phyloP scores from a whole-genome alignment of 2,888 invertebrate species.

The Euclidia mi region DNA sequence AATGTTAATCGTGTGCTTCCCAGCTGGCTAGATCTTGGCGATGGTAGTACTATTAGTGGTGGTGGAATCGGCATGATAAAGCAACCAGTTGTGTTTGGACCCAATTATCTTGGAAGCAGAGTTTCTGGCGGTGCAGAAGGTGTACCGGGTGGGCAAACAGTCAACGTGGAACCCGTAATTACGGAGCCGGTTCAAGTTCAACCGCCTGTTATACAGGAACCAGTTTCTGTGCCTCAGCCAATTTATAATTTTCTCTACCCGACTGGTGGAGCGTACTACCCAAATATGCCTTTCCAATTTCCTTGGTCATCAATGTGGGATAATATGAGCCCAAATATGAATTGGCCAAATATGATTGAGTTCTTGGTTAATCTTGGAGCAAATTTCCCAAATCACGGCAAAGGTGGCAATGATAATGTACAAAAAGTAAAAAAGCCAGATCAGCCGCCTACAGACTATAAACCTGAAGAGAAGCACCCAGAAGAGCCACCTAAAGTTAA shows the following conservation, averaged over 20 bases:
- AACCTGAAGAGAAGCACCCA: no score
- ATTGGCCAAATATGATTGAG: not conserved
- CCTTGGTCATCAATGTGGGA: conserved; percentile 1
- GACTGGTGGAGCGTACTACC: not conserved
- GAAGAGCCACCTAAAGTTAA: no score
- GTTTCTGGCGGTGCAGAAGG: not conserved
- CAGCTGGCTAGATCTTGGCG: no score
- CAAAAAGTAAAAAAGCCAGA: no score
- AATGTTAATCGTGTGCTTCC: no score
- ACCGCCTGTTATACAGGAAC: not conserved
- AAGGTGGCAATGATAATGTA: not conserved
- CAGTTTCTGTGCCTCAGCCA: not conserved
- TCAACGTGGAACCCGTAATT: not conserved
- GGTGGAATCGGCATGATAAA: conserved; percentile 6
- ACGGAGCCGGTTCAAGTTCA: not conserved
- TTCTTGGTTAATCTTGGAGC: not conserved
- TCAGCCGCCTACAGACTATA: no score
- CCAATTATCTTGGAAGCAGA: conserved; percentile 10
- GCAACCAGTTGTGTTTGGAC: conserved; percentile 29
- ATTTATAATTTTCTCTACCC: not conserved
- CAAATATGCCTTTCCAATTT: conserved; percentile 1
- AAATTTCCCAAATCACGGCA: not conserved
- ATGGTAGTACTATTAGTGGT: not conserved
- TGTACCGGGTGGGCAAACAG: no score
- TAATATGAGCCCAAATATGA: not conserved